Evolutionary conservation across 37 sponge, comb jelly and placozoan genomes (phyloP).

Genomic region (Tethya wilhelma): DNA sequence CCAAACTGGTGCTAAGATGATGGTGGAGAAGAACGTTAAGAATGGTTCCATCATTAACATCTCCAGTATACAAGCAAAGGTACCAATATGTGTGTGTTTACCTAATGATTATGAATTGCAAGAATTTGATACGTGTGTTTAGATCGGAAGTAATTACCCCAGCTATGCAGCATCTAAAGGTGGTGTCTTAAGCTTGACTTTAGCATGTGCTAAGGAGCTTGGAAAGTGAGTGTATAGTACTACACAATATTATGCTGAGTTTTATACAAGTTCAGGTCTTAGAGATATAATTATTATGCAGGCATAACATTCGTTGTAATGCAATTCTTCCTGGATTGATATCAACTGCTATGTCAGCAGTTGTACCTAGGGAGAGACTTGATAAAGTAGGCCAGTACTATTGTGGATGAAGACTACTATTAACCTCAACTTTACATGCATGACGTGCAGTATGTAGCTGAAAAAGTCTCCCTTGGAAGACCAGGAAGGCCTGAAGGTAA

Average conservation of each 20-base stretch:
- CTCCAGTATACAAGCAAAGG: constrained; percentile 74
- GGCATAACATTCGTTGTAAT: constrained; percentile 79
- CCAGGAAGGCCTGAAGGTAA: constrained; percentile 68
- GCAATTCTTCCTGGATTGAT: constrained; percentile 76
- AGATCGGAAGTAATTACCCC: constrained; percentile 41
- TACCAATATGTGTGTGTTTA: no score
- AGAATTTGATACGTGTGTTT: not conserved
- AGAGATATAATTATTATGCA: not conserved
- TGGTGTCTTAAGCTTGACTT: constrained; percentile 65
- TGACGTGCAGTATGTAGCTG: constrained; percentile 2
- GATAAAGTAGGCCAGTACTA: constrained; percentile 39
- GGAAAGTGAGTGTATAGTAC: constrained; percentile 35
- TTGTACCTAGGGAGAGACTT: no score
- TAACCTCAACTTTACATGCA: not conserved
- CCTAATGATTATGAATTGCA: not conserved
- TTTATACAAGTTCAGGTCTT: no score
- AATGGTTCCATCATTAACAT: no score
- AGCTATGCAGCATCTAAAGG: constrained; percentile 84
- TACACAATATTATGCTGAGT: no score
- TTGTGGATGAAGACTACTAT: no score
- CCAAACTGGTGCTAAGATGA: constrained; percentile 51
- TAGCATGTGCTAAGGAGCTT: constrained; percentile 70
- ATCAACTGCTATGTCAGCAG: no score
- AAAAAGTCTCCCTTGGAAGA: constrained; percentile 46
- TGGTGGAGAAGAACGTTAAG: constrained; percentile 51